These are phyloP conservation scores for Megaleporinus macrocephalus DNA, from an alignment of 2,113 vertebrate species.

Conservation along the genomic window DNA sequence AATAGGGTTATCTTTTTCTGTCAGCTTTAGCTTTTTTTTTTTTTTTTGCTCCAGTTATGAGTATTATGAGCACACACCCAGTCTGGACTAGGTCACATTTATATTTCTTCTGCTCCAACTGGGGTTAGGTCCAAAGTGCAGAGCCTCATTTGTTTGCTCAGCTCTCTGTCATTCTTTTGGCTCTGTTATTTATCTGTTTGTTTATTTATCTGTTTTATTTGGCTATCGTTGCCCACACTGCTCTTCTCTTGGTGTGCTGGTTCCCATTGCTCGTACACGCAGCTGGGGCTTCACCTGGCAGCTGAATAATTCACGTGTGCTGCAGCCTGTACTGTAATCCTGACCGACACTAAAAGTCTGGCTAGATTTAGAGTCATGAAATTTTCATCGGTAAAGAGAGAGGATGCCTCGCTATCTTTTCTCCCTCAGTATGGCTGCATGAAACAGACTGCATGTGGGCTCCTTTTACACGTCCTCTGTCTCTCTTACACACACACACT, in stretches of 20 bases:
- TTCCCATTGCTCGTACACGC: conserved; percentile 38
- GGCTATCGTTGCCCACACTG: background rate
- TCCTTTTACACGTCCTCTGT: conserved; percentile 47
- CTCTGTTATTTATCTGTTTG: background rate
- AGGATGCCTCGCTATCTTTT: conserved; percentile 44
- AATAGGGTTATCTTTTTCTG: too few species aligned
- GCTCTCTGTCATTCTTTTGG: background rate
- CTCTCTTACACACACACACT: conserved; percentile 31
- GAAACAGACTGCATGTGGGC: background rate
- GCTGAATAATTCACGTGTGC: conserved; percentile 87
- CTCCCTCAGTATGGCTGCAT: conserved; percentile 9
- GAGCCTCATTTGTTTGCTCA: background rate
- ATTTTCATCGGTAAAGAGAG: conserved; percentile 85
- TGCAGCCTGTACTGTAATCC: conserved; percentile 87
- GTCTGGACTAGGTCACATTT: background rate
- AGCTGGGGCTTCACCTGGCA: conserved; percentile 65
- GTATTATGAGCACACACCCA: background rate
- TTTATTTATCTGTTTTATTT: background rate
- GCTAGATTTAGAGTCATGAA: conserved; percentile 93
- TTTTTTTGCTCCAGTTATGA: background rate
- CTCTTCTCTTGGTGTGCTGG: conserved; percentile 32
- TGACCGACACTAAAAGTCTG: conserved; percentile 95
- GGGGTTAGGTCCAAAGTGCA: background rate
- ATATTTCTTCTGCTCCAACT: background rate
- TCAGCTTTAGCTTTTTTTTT: background rate